Base-by-base conservation (phyloP, 1,140 invertebrate species). In the Lepidurus arcticus region DNA sequence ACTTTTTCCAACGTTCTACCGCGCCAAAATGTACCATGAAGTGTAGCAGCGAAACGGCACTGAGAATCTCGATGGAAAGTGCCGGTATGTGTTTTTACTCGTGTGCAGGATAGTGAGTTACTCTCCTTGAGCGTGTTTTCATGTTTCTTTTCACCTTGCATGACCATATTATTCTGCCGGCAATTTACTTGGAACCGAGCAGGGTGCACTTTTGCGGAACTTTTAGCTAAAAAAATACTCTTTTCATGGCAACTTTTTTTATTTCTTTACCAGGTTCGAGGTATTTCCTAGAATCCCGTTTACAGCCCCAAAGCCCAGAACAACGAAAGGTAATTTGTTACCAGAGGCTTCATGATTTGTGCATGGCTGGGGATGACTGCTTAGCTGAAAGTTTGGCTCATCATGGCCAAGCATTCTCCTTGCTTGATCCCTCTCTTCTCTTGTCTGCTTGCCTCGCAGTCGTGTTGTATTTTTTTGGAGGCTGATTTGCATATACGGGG, bases 401-500 rank as follows among this genome's bases (percentile, higher is more conserved):
- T 13, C 53, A 65, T 16, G 53, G 53, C 13, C 21, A 65, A 9
- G 53, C 21, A 16, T 65, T 65, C 53, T 65, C 21, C 53, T 65
- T 16, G 53, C 53, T 11, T 65, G 53, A 65, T 65, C 53, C 13
- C 34, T 34, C 34, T 65, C 21, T 21, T 21, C 16, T 65, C 53
- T n/a, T 65, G 16, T 65, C 9, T 21, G 53, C 53, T 65, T 65
- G 53, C 53, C 53, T n/a, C 16, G 53, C 10, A 65, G 53, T 21
- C 21, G 53, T 9, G 53, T 21, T 21, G 53, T 65, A 65, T 21
- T 13, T 65, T 65, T 65, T 65, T 21, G 9, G 34, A 11, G 21
- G 53, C 53, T 65, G 53, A 65, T 65, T 65, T 65, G 53, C 53
- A 65, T 65, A 65, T 65, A 65, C 53, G 53, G 53, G 53, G 53